Evolutionary conservation across 2,888 invertebrate genomes (phyloP), one percentile per base, ranked within the genome.

Genomic region (Xestia ashworthii): DNA sequence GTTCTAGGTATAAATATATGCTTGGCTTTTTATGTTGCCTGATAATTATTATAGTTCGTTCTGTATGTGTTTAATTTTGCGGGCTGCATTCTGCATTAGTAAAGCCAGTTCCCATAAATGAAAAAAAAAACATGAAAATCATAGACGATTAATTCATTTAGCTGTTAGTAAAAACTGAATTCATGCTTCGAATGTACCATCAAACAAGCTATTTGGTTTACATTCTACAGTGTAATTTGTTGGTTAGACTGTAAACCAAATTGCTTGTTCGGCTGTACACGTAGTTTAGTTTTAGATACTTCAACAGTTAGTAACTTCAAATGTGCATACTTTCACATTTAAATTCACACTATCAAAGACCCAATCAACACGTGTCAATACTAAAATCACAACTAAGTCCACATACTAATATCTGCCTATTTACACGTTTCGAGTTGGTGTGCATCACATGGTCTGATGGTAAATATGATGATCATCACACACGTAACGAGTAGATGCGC

Each of bases 371-470:
- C 9, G 8, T 74, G 5, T 9, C 16, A 19, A 6, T 38, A 62
- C 55, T 44, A 22, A 65, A 22, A 14, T n/a, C 25, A 66, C 44
- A 66, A 66, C 46, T 41, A 12, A 22, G 1, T 19, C 25, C 38
- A 22, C 0, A 14, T 41, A 48, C 12, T 41, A n/a, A n/a, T n/a
- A 14, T 14, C 19, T 14, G 1, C 8, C 16, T 62, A 50, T 78
- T 71, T 53, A 55, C 46, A 64, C 32, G 46, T 38, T 62, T 4
- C 50, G 22, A 78, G 72, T 64, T 48, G 53, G 53, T 32, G 48
- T 32, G 44, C 44, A 66, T 73, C 65, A 73, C 66, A 67, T 80
- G 74, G 22, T 60, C 44, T 32, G 41, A 32, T 71, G 46, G 65
- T n/a, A 25, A 14, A 50, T 22, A 46, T 66, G 72, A 22, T 65